Evolutionary conservation across 2,797 vertebrate genomes (phyloP), one percentile per base, ranked within the genome.

Genomic region (Zenarchopterus dispar): DNA sequence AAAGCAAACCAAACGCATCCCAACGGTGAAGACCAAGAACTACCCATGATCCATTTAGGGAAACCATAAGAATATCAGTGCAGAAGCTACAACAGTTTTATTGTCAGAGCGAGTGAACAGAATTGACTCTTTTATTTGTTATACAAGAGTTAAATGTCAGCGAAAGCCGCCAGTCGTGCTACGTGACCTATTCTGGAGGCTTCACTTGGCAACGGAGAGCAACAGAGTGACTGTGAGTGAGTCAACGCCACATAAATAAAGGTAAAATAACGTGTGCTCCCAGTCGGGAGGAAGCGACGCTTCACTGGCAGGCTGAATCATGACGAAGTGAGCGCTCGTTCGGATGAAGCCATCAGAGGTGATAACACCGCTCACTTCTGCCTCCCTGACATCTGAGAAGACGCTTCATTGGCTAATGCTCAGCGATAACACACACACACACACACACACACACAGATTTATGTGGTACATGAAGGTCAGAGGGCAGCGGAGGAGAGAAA

Each of bases 371-470:
- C 57, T 81, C 88, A 70, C 28, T 84, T 90, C 93, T 87, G 89
- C 91, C 86, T 91, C 72, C 65, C 73, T 87, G 90, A 89, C 87
- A 80, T 81, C 47, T 64, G 78, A 79, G 73, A 92, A 89, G 92
- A 93, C 81, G 91, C 91, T 93, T 94, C 93, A 89, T 22, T 51
- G 90, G 89, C 90, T 93, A 93, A 91, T 91, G 89, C 86, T 88
- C 80, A 81, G 81, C 67, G 87, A 89, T 91, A 93, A 94, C 82
- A 86, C 91, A 89, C 44, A 50, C 28, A 8, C 70, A 55, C 50
- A 53, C 49, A 60, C 42, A 24, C 19, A 53, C 26, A 62, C 75
- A 31, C 36, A 6, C 33, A 31, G 48, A 58, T 26, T 36, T 9
- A 45, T 19, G 56, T 47, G 22, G 57, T 52, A 87, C 92, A 86